phyloP scores from a whole-genome alignment of 2,797 vertebrate genomes.

The Sebastes itinus region DNA sequence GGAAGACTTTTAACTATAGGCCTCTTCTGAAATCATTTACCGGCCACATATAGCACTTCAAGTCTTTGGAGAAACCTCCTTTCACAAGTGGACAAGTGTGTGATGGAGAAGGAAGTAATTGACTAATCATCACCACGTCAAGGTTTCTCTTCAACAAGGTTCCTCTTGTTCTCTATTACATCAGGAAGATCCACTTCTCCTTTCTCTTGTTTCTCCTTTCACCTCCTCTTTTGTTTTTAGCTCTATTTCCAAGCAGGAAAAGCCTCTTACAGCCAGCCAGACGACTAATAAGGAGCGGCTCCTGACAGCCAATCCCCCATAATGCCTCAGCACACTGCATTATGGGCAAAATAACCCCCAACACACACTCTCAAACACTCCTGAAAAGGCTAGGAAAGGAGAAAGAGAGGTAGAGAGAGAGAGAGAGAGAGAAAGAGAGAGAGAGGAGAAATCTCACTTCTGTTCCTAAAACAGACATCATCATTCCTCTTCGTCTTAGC shows the following conservation, averaged over 20 bases:
- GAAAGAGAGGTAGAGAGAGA: slow-evolving; percentile 13
- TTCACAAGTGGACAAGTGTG: slow-evolving; percentile 5
- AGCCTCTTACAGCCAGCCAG: slow-evolving; percentile 78
- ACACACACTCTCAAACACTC: slow-evolving; percentile 45
- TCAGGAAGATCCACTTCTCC: slow-evolving; percentile 44
- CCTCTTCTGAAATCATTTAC: not conserved
- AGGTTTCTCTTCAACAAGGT: slow-evolving; percentile 40
- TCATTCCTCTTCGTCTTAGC: slow-evolving; percentile 29
- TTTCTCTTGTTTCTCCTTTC: slow-evolving; percentile 39
- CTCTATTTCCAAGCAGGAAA: slow-evolving; percentile 69
- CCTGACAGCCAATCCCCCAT: slow-evolving; percentile 76
- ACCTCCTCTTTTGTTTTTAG: slow-evolving; percentile 19
- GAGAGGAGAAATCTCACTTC: slow-evolving; percentile 29
- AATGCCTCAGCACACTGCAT: slow-evolving; percentile 73
- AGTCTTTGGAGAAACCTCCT: not conserved
- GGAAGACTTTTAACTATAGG: not conserved
- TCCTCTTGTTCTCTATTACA: slow-evolving; percentile 37
- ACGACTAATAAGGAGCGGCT: slow-evolving; percentile 81
- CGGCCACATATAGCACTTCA: not conserved
- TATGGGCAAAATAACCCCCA: slow-evolving; percentile 70
- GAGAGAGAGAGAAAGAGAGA: slow-evolving; percentile 21
- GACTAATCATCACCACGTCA: slow-evolving; percentile 26
- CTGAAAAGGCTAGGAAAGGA: slow-evolving; percentile 69
- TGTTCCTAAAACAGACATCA: slow-evolving; percentile 52
- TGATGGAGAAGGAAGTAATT: slow-evolving; percentile 43